Evolutionary conservation across 1,140 invertebrate genomes (phyloP).

Genomic region (Acromyrmex heyeri): DNA sequence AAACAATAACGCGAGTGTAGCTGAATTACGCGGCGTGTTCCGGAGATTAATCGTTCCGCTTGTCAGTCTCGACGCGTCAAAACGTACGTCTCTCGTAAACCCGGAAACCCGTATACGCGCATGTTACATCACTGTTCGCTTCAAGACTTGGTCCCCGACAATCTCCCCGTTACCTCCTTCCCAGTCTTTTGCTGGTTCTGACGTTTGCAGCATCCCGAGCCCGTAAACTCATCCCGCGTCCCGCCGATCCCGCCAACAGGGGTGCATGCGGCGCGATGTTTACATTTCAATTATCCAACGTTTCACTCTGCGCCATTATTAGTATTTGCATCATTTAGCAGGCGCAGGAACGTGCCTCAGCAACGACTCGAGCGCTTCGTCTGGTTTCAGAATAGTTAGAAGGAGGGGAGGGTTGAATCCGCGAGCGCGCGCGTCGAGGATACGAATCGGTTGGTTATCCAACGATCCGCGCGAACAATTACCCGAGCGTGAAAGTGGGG

Average conservation of each 20-base stretch:
- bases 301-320: slow-evolving; percentile 79
- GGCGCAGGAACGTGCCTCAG: slow-evolving; percentile 69
- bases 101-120: slow-evolving; percentile 23
- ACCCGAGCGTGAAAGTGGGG: slow-evolving; percentile 35
- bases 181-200: slow-evolving; percentile 44
- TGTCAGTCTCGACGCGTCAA: slow-evolving; percentile 56
- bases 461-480: slow-evolving; percentile 31
- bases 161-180: slow-evolving; percentile 44
- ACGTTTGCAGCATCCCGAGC: slow-evolving; percentile 63
- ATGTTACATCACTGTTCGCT: slow-evolving; percentile 40
- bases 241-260: slow-evolving; percentile 37
- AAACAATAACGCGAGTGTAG: slow-evolving; percentile 37
- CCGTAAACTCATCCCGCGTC: slow-evolving; percentile 58
- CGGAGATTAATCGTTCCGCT: slow-evolving; percentile 56
- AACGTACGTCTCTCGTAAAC: slow-evolving; percentile 39
- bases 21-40: slow-evolving; percentile 5
- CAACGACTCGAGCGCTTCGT: slow-evolving; percentile 57
- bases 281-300: slow-evolving; percentile 83
- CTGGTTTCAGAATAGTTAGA: slow-evolving; percentile 63
- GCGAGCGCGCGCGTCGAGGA: slow-evolving; percentile 32
- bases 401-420: not conserved
- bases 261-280: slow-evolving; percentile 72
- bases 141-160: slow-evolving; percentile 42
- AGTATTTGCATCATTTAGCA: slow-evolving; percentile 82
- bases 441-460: slow-evolving; percentile 51